phyloP scores from a whole-genome alignment of 2,797 vertebrate species.

The Rhinatrema bivittatum region DNA sequence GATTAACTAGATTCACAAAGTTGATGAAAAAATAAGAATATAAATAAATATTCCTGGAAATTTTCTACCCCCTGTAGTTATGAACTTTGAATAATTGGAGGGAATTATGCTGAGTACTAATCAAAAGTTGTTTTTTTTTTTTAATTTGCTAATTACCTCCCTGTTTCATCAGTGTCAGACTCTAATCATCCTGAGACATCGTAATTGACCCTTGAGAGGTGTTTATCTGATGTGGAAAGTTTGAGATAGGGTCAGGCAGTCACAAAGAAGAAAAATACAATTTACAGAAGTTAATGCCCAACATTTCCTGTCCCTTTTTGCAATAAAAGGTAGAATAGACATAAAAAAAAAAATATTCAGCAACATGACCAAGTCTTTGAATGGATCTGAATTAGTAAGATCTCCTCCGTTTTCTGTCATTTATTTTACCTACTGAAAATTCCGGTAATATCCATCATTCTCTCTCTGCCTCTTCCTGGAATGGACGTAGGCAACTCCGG shows the following conservation, averaged over 20 bases:
- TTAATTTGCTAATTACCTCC: slow-evolving; percentile 70
- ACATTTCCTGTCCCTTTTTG: too few relatives aligned
- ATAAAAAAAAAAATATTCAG: too few relatives aligned
- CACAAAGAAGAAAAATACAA: slow-evolving; percentile 25
- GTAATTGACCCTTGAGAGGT: slow-evolving; percentile 70
- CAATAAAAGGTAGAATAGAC: too few relatives aligned
- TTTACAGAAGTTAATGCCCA: too few relatives aligned
- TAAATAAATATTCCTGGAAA: slow-evolving; percentile 74
- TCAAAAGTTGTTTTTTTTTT: slow-evolving; percentile 61
- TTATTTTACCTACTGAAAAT: too few relatives aligned
- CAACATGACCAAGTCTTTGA: too few relatives aligned
- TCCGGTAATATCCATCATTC: too few relatives aligned
- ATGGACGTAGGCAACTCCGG: too few relatives aligned
- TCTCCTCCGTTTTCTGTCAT: too few relatives aligned
- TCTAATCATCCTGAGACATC: slow-evolving; percentile 72
- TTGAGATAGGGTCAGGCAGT: slow-evolving; percentile 39
- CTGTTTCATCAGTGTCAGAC: slow-evolving; percentile 70
- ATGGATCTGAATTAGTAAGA: too few relatives aligned
- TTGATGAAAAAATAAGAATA: slow-evolving; percentile 60
- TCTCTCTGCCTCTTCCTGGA: too few relatives aligned
- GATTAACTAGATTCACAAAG: slow-evolving; percentile 60
- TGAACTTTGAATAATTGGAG: slow-evolving; percentile 79
- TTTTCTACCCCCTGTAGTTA: slow-evolving; percentile 67
- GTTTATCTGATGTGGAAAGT: slow-evolving; percentile 47
- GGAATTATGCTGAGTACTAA: slow-evolving; percentile 75